phyloP scores from a whole-genome alignment of 2,797 vertebrate species.

The Pyrocephalus nanus region DNA sequence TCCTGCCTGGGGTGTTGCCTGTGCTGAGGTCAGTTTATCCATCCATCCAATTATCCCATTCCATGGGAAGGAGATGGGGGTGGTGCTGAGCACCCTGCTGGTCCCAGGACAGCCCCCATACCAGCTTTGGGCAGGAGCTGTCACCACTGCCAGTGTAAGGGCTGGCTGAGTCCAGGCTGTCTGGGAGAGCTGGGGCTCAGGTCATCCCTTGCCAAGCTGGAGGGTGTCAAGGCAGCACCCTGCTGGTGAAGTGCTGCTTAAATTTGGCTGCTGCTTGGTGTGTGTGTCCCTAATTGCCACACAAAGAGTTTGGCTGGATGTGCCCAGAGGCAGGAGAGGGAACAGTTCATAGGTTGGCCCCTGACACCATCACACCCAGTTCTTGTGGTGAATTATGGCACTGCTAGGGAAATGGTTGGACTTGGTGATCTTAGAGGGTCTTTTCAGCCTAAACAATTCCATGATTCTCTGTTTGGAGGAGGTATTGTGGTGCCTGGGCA shows the following conservation, averaged over 20 bases:
- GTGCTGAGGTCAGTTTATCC: neutral
- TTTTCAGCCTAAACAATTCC: neutral
- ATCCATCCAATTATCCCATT: no score
- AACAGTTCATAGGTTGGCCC: neutral
- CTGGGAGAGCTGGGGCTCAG: neutral
- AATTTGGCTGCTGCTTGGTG: neutral
- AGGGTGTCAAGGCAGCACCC: neutral
- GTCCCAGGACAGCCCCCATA: accelerated
- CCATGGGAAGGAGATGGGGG: neutral
- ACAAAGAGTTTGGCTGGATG: neutral
- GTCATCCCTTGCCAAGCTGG: neutral
- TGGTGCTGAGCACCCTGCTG: neutral
- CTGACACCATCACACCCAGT: neutral
- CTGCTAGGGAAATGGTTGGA: neutral
- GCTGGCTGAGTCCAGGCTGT: neutral
- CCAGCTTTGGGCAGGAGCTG: accelerated
- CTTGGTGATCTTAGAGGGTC: neutral
- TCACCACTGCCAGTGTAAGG: neutral
- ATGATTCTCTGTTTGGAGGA: neutral
- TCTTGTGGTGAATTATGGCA: neutral
- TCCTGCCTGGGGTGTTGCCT: neutral
- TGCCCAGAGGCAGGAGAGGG: neutral
- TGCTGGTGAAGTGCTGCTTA: neutral
- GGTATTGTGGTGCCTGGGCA: neutral
- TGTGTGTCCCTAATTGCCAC: neutral